Base-by-base conservation (phyloP, 2,113 vertebrate species). In the Poeciliopsis prolifica region DNA sequence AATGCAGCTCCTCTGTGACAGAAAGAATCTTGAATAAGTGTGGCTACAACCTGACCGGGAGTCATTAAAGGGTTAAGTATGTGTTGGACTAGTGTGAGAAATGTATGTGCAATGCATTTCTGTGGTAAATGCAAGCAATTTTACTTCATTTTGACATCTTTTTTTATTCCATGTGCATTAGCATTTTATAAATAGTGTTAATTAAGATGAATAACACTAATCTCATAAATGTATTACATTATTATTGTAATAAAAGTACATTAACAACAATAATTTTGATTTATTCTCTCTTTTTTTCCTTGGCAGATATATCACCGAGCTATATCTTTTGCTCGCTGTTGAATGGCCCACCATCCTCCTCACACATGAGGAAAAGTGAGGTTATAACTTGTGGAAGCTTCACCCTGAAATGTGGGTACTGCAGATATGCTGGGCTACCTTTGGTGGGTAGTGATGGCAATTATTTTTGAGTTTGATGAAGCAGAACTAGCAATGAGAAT, bases 331-430 rank as follows among this genome's bases (percentile, higher is more conserved):
- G 58, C 61, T 84, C 35, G 30, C 70, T 84, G 37, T 77, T 40
- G 80, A 84, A 79, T 72, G 74, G 61, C 66, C 69, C 26, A 6
- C 31, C 67, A 84, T 65, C 35, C 61, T 72, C 68, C 54, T 63
- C 35, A 37, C 10, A 12, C 65, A 75, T 73, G 82, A 88, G 82
- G 88, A 91, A 89, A 82, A 87, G 67, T 35, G 73, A 86, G 82
- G 87, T 88, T 64, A 33, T 22, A 74, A 87, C 87, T 86, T 87
- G 74, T 88, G 71, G 81, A 79, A 77, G 73, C 72, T 70, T 80
- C 75, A 74, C 64, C 68, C 58, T 85, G 78, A 81, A 61, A 78
- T 78, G 79, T 82, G 77, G 86, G 54, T 70, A 10, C 44, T 77
- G 83, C 77, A 69, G 65, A 74, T 66, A 76, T 61, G 68, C 68